Base-by-base conservation (phyloP, 2,888 invertebrate species). In the Leptinotarsa tumamoca region DNA sequence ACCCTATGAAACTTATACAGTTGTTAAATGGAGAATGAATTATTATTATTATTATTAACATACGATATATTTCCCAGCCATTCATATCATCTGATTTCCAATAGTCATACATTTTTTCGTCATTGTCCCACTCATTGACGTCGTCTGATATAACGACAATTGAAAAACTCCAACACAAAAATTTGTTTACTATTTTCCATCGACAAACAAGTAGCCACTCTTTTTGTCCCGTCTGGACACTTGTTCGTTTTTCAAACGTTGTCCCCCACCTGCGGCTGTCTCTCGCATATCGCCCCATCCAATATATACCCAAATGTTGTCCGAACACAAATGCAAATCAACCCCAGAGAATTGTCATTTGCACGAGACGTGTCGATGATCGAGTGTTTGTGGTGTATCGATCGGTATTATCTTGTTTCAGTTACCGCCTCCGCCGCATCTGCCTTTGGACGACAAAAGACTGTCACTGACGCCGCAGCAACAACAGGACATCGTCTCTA, bases 341-440 rank as follows among this genome's bases (percentile, higher is more conserved):
- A 58, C 14, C 23, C 14, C 15, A 14, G 23, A 13, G 27, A 17
- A 56, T 68, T 68, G 68, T 68, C 56, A 50, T 27, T 68, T 43
- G 63, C 63, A 27, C 27, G 63, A 43, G n/a, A 63, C 63, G 13
- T 63, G 63, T 63, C 43, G 17, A 63, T 63, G 63, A 63, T 63
- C 43, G 63, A 63, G 63, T 63, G 33, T 63, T 63, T n/a, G 63
- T 13, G 52, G 72, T 67, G 74, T 82, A 83, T 83, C 78, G 82
- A 84, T 83, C 82, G 52, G 69, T 15, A 63, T 61, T 71, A 17
- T 72, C 80, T 84, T 85, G 83, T 86, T 89, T 27, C 89, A 93
- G 92, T 88, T 94, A 81, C 94, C 94, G 71, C 93, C 94, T 3
- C 94, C 94, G 4, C 93, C 94, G 13, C 93, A 93, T 89, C 92